These are phyloP conservation scores for Brachionus rotundiformis DNA, from an alignment of 1,140 invertebrate species.

Conservation along the genomic window DNA sequence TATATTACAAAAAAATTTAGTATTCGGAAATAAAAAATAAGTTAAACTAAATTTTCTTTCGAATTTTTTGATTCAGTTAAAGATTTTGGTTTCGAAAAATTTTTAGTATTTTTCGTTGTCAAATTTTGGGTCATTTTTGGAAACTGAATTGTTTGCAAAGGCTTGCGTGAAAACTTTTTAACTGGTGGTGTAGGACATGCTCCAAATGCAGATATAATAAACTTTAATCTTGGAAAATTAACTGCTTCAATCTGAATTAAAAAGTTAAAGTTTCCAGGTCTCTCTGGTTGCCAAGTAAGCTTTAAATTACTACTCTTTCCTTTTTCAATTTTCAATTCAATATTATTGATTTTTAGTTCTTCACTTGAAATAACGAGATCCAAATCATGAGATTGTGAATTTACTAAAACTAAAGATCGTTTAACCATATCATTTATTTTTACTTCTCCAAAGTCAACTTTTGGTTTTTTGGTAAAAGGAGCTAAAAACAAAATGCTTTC, in stretches of 20 bases:
- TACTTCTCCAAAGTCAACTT: constrained; percentile 12
- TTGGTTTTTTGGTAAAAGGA: constrained; percentile 41
- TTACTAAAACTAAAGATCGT: neutral
- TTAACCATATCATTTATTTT: neutral
- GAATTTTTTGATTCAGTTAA: neutral
- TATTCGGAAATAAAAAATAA: neutral
- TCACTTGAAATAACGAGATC: neutral
- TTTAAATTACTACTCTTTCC: neutral
- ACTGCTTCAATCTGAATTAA: neutral
- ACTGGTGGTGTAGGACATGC: neutral
- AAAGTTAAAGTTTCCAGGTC: constrained; percentile 38
- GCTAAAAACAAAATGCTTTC: constrained; percentile 4
- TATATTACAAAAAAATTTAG: neutral
- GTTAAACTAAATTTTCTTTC: neutral
- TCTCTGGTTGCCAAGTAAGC: constrained; percentile 36
- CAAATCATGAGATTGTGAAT: constrained; percentile 4
- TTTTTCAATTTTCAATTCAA: neutral
- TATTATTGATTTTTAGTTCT: constrained; percentile 33
- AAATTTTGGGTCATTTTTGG: neutral
- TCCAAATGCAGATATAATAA: constrained; percentile 8
- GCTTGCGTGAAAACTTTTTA: neutral
- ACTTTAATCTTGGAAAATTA: neutral
- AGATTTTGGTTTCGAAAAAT: neutral
- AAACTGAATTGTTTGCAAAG: neutral
- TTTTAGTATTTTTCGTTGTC: neutral